These are phyloP conservation scores for Tortrix viridana DNA, from an alignment of 2,888 invertebrate species.

Conservation along the genomic window DNA sequence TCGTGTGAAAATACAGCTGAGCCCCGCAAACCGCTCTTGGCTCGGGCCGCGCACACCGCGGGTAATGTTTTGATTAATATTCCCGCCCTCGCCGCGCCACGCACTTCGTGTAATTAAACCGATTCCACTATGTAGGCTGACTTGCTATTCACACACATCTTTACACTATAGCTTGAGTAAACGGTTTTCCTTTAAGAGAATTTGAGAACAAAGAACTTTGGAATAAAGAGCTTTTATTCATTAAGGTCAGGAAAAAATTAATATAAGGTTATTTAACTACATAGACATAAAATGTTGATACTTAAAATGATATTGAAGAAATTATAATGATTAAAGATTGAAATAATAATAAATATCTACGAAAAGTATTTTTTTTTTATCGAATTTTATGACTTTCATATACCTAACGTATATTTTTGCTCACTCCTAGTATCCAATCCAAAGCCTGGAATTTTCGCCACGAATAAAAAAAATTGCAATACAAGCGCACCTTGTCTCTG, in stretches of 20 bases:
- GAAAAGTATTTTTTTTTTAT: too few species aligned
- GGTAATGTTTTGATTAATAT: conserved; percentile 60
- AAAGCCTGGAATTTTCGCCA: conserved; percentile 1
- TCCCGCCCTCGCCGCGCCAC: conserved; percentile 48
- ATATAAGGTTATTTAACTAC: too few species aligned
- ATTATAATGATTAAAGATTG: too few species aligned
- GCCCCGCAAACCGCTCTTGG: neutral
- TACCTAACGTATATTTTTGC: too few species aligned
- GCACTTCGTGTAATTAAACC: conserved; percentile 20
- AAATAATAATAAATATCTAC: too few species aligned
- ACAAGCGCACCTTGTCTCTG: neutral
- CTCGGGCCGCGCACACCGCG: neutral
- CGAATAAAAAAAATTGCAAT: conserved; percentile 14
- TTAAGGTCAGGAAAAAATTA: too few species aligned
- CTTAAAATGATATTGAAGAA: too few species aligned
- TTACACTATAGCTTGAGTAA: conserved; percentile 1
- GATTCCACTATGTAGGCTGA: conserved; percentile 3
- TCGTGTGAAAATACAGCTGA: too few species aligned
- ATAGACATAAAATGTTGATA: too few species aligned
- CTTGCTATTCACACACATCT: neutral
- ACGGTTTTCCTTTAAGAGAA: neutral
- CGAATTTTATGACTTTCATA: too few species aligned
- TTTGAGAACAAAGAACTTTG: neutral
- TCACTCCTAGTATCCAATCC: too few species aligned
- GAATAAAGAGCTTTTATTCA: neutral